Percentiles rank a stretch among this genome's conserved stretches.
These are phyloP conservation scores for Diglossa cyanea DNA, from an alignment of 2,797 vertebrate genomes.

Conservation along the genomic window DNA sequence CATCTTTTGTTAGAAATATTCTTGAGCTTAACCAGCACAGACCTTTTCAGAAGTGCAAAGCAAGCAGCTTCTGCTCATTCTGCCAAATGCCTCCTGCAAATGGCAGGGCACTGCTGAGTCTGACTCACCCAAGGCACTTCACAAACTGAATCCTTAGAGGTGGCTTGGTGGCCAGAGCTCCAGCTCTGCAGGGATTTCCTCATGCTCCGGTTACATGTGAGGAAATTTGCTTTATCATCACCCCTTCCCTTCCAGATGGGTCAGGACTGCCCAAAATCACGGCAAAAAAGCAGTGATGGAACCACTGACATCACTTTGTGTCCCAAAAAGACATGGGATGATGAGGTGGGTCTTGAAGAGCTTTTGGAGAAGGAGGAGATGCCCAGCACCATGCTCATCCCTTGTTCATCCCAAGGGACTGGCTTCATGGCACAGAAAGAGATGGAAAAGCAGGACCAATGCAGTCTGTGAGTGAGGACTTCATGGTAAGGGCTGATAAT, in stretches of 20 bases:
- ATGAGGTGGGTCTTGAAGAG: neutral
- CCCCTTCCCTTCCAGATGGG: neutral
- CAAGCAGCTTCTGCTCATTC: neutral
- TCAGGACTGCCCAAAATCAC: neutral
- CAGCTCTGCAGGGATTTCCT: neutral
- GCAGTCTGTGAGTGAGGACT: neutral
- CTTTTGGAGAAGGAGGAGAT: neutral
- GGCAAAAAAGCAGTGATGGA: neutral
- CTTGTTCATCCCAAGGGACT: neutral
- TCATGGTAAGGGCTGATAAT: neutral
- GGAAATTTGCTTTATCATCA: neutral
- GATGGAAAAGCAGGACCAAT: neutral
- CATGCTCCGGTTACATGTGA: fast-evolving
- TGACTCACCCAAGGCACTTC: neutral
- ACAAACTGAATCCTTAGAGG: neutral
- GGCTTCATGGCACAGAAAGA: neutral
- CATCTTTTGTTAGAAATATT: neutral
- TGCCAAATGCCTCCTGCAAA: neutral
- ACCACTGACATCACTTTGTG: neutral
- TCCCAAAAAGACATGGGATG: fast-evolving
- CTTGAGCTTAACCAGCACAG: neutral
- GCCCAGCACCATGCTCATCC: neutral
- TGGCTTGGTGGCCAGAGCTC: neutral
- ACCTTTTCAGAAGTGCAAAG: neutral
- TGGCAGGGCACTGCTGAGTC: neutral